Conservation (phyloP, 2,797 vertebrate genomes). For the Sebastes reedi region DNA sequence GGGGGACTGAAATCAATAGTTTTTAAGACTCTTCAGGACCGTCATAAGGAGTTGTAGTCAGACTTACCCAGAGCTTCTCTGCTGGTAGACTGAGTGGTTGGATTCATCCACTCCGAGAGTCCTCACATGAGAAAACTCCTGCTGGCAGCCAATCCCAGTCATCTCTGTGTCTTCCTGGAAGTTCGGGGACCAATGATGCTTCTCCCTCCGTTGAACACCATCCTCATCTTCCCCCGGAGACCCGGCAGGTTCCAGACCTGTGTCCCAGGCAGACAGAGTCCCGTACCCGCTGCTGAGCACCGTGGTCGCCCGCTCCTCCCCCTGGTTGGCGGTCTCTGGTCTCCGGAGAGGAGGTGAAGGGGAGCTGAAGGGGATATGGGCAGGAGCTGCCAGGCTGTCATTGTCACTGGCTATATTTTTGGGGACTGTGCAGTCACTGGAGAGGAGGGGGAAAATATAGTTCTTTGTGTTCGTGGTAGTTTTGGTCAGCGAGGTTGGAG, state of each 20-base stretch:
- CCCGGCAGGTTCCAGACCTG: constrained; percentile 52
- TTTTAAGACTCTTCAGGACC: background rate
- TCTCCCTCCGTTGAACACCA: constrained; percentile 26
- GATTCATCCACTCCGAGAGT: constrained; percentile 5
- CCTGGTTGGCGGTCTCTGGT: constrained; percentile 58
- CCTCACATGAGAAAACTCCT: constrained; percentile 30
- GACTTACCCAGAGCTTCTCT: constrained; percentile 70
- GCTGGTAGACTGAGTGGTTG: constrained; percentile 54
- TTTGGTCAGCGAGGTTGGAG: constrained; percentile 44
- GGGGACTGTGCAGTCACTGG: constrained; percentile 34
- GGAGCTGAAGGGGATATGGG: constrained; percentile 62
- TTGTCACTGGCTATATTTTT: constrained; percentile 75
- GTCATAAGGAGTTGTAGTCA: background rate
- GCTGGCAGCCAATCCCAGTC: constrained; percentile 22
- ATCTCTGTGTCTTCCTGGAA: constrained; percentile 51
- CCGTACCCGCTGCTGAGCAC: constrained; percentile 90
- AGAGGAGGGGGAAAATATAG: constrained; percentile 50
- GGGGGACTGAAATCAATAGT: background rate
- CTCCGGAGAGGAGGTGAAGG: constrained; percentile 59
- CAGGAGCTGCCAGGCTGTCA: constrained; percentile 59
- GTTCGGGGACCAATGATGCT: constrained; percentile 38
- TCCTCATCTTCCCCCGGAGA: constrained; percentile 42
- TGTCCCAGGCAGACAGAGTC: constrained; percentile 84
- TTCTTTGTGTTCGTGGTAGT: constrained; percentile 47
- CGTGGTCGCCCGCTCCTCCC: constrained; percentile 72